Percentiles rank a stretch among this genome's conserved stretches.
Evolutionary conservation across 1,140 invertebrate species (phyloP).

Genomic region (Whitmania pigra): DNA sequence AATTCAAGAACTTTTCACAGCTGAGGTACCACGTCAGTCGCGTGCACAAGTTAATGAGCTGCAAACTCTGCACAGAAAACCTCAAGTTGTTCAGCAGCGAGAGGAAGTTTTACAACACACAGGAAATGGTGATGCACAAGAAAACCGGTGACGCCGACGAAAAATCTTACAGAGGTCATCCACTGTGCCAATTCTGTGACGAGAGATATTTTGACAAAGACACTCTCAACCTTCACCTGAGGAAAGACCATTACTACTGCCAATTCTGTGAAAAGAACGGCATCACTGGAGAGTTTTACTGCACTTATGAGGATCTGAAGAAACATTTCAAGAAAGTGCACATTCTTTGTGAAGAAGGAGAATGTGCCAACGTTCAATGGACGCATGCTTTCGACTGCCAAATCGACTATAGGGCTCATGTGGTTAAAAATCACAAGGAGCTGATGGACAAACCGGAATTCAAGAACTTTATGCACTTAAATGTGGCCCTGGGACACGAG

Average conservation of each 20-base stretch:
- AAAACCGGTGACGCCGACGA: constrained; percentile 78
- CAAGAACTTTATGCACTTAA: constrained; percentile 57
- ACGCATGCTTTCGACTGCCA: constrained; percentile 77
- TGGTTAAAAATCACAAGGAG: constrained; percentile 67
- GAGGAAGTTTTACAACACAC: constrained; percentile 65
- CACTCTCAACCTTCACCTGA: constrained; percentile 74
- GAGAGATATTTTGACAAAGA: constrained; percentile 74
- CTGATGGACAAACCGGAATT: constrained; percentile 45
- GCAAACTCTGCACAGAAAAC: constrained; percentile 79
- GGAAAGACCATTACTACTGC: constrained; percentile 82
- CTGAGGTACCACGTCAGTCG: constrained; percentile 71
- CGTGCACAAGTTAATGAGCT: constrained; percentile 71
- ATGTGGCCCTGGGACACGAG: too few relatives aligned
- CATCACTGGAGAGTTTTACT: constrained; percentile 50
- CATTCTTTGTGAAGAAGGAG: constrained; percentile 79
- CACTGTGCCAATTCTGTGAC: constrained; percentile 84
- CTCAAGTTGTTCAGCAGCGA: constrained; percentile 85
- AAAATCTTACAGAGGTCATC: constrained; percentile 81
- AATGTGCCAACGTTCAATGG: constrained; percentile 68
- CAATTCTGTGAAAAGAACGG: constrained; percentile 91
- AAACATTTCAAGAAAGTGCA: constrained; percentile 74
- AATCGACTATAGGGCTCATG: constrained; percentile 81
- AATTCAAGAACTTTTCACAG: constrained; percentile 58
- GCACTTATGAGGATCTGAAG: constrained; percentile 63
- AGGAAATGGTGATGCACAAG: constrained; percentile 63